Evolutionary conservation across 2,888 invertebrate species (phyloP).

Genomic region (Watsonalla cultraria): DNA sequence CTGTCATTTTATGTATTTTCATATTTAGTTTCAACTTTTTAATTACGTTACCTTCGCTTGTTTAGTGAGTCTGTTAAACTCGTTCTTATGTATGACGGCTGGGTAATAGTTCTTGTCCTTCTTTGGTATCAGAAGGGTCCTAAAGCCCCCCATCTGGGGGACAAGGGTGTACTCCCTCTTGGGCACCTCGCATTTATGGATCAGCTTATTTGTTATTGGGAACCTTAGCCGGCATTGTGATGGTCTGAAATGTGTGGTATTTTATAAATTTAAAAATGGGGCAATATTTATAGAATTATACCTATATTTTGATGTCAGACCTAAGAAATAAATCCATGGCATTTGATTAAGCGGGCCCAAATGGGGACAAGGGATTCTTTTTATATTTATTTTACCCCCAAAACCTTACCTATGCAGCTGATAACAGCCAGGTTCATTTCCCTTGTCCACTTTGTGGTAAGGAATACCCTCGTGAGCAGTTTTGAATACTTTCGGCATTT

Average conservation of each 20-base stretch:
- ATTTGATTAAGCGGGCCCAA: no score
- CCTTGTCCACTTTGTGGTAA: slow-evolving; percentile 47
- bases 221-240: slow-evolving; percentile 66
- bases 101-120: slow-evolving; percentile 74
- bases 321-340: no score
- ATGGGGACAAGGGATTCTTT: no score
- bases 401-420: slow-evolving; percentile 56
- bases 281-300: no score
- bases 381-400: not conserved
- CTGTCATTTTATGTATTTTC: no score
- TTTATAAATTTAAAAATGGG: no score
- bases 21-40: no score
- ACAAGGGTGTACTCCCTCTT: slow-evolving; percentile 43
- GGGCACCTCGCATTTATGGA: slow-evolving; percentile 63
- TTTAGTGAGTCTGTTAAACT: slow-evolving; percentile 79
- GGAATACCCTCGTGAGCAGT: slow-evolving; percentile 52
- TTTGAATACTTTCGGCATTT: slow-evolving; percentile 54
- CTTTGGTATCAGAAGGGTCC: slow-evolving; percentile 73
- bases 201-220: slow-evolving; percentile 53
- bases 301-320: no score
- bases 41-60: slow-evolving; percentile 73
- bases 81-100: slow-evolving; percentile 77
- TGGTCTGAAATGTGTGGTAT: slow-evolving; percentile 51
- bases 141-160: slow-evolving; percentile 56
- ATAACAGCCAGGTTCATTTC: slow-evolving; percentile 62